Evolutionary conservation across 2,113 vertebrate species (phyloP).

Genomic region (Scophthalmus maximus): DNA sequence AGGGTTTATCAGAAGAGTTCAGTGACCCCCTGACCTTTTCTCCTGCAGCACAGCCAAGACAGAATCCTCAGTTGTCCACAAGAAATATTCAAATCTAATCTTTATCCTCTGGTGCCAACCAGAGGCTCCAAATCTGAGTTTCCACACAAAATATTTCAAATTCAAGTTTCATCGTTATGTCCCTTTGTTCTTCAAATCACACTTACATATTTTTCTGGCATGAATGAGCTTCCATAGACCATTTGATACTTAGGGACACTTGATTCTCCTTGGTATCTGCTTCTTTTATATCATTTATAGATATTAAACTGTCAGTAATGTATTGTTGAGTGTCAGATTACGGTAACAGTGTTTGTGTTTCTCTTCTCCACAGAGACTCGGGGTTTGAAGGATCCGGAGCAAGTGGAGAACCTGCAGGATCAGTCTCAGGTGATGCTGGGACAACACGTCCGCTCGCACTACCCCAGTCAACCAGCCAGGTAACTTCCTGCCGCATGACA

Average conservation of each 20-base stretch:
- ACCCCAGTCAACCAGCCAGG: conserved; percentile 93
- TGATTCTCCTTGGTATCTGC: neutral
- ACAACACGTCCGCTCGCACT: conserved; percentile 93
- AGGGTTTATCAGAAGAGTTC: too few relatives aligned
- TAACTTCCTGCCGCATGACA: conserved; percentile 59
- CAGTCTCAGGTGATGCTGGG: conserved; percentile 97
- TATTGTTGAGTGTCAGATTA: neutral
- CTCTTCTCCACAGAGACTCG: conserved; percentile 86
- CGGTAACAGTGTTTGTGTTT: neutral
- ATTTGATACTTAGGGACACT: neutral
- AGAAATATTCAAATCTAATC: too few relatives aligned
- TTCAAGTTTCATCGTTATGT: too few relatives aligned
- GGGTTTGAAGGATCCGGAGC: conserved; percentile 95
- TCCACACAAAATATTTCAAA: too few relatives aligned
- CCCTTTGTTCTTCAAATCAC: too few relatives aligned
- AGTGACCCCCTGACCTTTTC: too few relatives aligned
- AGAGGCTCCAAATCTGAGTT: too few relatives aligned
- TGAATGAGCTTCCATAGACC: neutral
- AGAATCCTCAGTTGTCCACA: too few relatives aligned
- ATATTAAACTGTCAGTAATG: neutral
- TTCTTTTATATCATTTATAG: neutral
- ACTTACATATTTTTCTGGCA: too few relatives aligned
- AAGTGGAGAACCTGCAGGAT: conserved; percentile 97
- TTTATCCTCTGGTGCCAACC: too few relatives aligned
- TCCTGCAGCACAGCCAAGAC: too few relatives aligned